Evolutionary conservation across 2,797 vertebrate species (phyloP), one percentile per base, ranked within the genome.

Genomic region (Alosa sapidissima): DNA sequence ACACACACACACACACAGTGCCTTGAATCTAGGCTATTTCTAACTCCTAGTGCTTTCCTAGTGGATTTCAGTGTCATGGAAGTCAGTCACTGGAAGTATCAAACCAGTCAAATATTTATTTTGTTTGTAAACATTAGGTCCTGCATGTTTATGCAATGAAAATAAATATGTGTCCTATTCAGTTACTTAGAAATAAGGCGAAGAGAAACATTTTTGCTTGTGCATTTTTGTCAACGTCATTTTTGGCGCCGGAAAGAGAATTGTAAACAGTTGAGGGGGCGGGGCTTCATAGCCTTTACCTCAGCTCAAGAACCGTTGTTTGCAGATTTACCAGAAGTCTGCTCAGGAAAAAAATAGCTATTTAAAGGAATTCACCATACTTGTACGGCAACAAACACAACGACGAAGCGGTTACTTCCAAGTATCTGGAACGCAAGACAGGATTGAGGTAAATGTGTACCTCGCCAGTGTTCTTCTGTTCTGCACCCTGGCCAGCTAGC

Each of bases 181-280:
- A 58, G 55, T n/a, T 7, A 58, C 5, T 58, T 21, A 3, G 1
- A 14, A 11, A 52, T 52, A 13, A 54, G 52, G 54, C 54, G 19
- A 55, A 0, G 1, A 62, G 58, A 62, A 60, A 60, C 8, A 2
- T 8, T 7, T 62, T 62, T 24, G n/a, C 19, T 7, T 58, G 55
- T 21, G 55, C 55, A 7, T 21, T 9, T 24, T 2, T 24, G 2
- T 5, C 60, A 41, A 87, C 88, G 89, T 89, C 87, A 87, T 86
- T 82, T 81, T 83, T 83, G 24, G 84, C 90, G 86, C 91, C 91
- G 91, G 91, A 92, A 92, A 78, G 8, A 52, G 62, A 86, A 51
- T 82, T 45, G 81, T 81, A 86, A 90, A 90, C 87, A 88, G 84
- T 85, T 49, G 8, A 58, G 86, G 93, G 93, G 95, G 94, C 91